Evolutionary conservation across 2,888 invertebrate species (phyloP).

Genomic region (Drosophila limbata): DNA sequence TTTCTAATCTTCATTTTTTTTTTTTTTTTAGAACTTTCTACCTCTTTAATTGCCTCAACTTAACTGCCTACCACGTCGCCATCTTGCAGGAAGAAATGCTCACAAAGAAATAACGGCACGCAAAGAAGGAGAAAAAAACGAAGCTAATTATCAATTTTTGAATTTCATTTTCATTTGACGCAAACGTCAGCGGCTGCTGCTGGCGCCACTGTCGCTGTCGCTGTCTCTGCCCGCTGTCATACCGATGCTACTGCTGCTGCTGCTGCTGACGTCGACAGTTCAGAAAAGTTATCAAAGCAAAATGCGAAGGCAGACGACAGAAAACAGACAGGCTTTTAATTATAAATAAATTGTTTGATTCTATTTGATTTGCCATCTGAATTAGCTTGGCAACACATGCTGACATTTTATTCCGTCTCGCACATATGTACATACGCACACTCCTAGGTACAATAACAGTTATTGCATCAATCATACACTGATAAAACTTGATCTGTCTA

Average conservation of each 20-base stretch:
- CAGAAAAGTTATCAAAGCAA: conserved; percentile 42
- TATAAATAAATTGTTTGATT: conserved; percentile 47
- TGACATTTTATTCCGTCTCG: background rate
- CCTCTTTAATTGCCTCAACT: background rate
- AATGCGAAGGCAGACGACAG: background rate
- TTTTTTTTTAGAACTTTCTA: background rate
- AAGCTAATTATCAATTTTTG: conserved; percentile 8
- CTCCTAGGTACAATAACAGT: background rate
- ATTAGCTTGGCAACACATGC: conserved; percentile 30
- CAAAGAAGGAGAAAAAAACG: background rate
- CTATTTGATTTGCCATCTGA: conserved; percentile 21
- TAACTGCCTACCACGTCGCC: conserved; percentile 11
- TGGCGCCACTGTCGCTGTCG: conserved; percentile 1
- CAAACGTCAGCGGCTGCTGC: conserved; percentile 1
- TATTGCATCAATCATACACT: conserved; percentile 20
- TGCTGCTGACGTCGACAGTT: conserved; percentile 20
- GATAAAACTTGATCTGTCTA: conserved; percentile 18
- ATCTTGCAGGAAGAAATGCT: conserved; percentile 17
- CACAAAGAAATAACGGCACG: conserved; percentile 8
- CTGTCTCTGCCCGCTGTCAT: background rate
- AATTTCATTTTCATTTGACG: conserved; percentile 20
- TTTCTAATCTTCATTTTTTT: background rate
- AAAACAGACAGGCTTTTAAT: conserved; percentile 19
- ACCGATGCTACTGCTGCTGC: background rate
- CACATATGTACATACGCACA: background rate